Conservation (phyloP, 2,888 invertebrate genomes). For the Drosophila neotestacea region DNA sequence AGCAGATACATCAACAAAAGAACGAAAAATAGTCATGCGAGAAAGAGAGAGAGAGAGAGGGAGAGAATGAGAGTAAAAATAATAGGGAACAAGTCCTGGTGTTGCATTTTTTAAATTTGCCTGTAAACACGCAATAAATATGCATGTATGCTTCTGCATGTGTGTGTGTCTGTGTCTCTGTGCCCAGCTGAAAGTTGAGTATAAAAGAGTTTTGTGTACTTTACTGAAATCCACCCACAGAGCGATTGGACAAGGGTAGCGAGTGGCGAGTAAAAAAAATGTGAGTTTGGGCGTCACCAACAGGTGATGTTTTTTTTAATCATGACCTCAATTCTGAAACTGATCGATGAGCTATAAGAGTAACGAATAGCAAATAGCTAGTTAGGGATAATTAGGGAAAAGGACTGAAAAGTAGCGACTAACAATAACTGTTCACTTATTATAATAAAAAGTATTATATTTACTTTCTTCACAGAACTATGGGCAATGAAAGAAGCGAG, state of each 20-base stretch:
- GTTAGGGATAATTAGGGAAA: not conserved
- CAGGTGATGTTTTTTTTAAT: not conserved
- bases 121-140: conserved; percentile 67
- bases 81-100: conserved; percentile 15
- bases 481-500: not conserved
- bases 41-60: not conserved
- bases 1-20: conserved; percentile 5
- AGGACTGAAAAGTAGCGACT: not conserved
- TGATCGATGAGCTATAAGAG: not conserved
- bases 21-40: not conserved
- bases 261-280: not conserved
- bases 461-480: too few species aligned
- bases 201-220: conserved; percentile 19
- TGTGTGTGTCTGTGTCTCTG: not conserved
- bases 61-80: not conserved
- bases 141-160: conserved; percentile 39
- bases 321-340: not conserved
- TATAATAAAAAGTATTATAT: too few species aligned
- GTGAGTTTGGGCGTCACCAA: too few species aligned
- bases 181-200: conserved; percentile 39
- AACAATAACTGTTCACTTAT: not conserved
- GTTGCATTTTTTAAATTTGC: conserved; percentile 47
- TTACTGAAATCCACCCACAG: not conserved
- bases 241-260: not conserved
- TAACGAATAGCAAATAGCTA: not conserved